These are phyloP conservation scores for Felis catus DNA, from an alignment of 2,113 vertebrate species.

Conservation along the genomic window DNA sequence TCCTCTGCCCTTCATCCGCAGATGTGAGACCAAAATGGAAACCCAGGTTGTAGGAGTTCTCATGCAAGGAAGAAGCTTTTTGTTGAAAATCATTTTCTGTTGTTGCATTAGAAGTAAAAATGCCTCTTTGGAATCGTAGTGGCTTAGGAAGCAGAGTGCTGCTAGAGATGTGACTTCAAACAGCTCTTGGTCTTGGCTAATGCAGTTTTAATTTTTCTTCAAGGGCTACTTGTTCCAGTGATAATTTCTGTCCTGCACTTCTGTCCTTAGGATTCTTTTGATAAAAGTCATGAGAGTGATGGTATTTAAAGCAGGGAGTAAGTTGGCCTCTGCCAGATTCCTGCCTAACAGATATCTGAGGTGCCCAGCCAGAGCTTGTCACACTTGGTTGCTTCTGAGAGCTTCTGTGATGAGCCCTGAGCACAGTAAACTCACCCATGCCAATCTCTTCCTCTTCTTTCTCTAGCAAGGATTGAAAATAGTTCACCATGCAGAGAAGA, in stretches of 20 bases:
- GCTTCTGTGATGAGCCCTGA: background rate
- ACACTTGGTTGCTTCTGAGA: background rate
- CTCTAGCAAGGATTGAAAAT: slow-evolving; percentile 94
- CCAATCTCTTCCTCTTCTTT: slow-evolving; percentile 15
- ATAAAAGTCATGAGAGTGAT: background rate
- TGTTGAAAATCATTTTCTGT: background rate
- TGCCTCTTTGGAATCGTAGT: background rate
- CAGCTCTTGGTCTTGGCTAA: background rate
- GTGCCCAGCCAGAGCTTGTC: background rate
- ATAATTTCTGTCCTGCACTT: background rate
- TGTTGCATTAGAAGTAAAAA: background rate
- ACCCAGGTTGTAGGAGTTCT: background rate
- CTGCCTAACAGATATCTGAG: background rate
- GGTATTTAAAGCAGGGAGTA: background rate
- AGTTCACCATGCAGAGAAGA: slow-evolving; percentile 95
- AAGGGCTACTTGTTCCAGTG: background rate
- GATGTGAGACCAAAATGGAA: background rate
- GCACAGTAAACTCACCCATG: background rate
- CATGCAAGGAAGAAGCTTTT: background rate
- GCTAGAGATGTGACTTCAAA: background rate
- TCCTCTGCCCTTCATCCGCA: background rate
- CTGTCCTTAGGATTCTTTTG: background rate
- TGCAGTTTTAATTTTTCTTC: background rate
- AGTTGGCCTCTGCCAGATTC: background rate
- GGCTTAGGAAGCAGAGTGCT: background rate